These are phyloP conservation scores for Tetramorium parvispinum DNA, from an alignment of 1,140 invertebrate genomes.

Conservation along the genomic window DNA sequence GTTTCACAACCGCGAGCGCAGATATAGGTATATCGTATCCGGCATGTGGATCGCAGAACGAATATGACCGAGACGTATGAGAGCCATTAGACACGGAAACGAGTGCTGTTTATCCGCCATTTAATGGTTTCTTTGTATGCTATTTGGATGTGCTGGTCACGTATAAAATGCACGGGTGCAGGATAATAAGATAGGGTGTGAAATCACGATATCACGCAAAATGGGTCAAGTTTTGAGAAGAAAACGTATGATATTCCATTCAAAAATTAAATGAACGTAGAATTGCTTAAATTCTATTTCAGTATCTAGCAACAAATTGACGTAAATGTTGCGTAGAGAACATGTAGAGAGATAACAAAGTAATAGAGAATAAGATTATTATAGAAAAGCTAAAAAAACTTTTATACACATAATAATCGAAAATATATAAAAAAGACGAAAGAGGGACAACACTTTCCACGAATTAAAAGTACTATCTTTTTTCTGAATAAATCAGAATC, in stretches of 20 bases:
- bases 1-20: constrained; percentile 50
- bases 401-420: not conserved
- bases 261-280: constrained; percentile 23
- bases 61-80: constrained; percentile 67
- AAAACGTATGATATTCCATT: not conserved
- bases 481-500: constrained; percentile 19
- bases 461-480: constrained; percentile 16
- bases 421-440: not conserved
- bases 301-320: not conserved
- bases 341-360: not conserved
- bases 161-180: constrained; percentile 44
- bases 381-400: not conserved
- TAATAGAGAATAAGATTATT: not conserved
- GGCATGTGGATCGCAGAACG: constrained; percentile 63
- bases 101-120: constrained; percentile 70
- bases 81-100: constrained; percentile 65
- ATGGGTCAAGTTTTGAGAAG: constrained; percentile 26
- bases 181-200: constrained; percentile 49
- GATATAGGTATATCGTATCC: constrained; percentile 50
- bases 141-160: constrained; percentile 50
- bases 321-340: not conserved
- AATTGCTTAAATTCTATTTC: not conserved
- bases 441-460: not conserved
- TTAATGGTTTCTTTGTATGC: constrained; percentile 63
- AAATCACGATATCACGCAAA: constrained; percentile 37